Conservation (phyloP, 2,113 vertebrate species). For the Syrrhaptes paradoxus region DNA sequence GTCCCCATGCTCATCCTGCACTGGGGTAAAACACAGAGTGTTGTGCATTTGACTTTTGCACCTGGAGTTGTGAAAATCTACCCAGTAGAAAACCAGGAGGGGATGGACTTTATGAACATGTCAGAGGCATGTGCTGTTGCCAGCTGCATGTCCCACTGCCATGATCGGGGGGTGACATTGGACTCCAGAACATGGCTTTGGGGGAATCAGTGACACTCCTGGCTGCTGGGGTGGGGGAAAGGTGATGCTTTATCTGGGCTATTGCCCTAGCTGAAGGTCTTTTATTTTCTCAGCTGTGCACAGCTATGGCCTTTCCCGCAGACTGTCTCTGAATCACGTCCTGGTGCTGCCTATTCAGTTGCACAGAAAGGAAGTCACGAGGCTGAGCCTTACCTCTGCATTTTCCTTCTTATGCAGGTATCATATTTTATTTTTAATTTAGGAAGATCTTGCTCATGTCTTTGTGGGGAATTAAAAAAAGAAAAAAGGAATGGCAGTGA, state of each 20-base stretch:
- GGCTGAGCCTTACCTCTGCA: neutral
- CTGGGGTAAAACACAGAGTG: neutral
- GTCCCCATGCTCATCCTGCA: neutral
- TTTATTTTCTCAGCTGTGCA: conserved; percentile 15
- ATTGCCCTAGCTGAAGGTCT: neutral
- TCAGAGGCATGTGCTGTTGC: neutral
- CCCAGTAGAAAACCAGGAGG: neutral
- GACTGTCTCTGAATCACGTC: neutral
- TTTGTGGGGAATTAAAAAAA: neutral
- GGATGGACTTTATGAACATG: neutral
- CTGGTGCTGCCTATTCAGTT: neutral
- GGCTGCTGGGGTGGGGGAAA: neutral
- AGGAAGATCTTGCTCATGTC: neutral
- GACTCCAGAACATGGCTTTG: neutral
- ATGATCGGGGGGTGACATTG: neutral
- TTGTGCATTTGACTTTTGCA: neutral
- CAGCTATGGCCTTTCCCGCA: neutral
- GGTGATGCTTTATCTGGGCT: neutral
- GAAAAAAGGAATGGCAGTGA: neutral
- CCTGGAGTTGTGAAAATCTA: neutral
- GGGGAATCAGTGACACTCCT: neutral
- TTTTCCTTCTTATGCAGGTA: neutral
- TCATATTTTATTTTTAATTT: neutral
- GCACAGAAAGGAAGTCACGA: neutral
- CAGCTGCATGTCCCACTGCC: neutral